A percentile compares a stretch with the other conserved stretches of the same genome.
phyloP scores from a whole-genome alignment of 64 coral and sea anemone genomes.

The Porites australiensis region DNA sequence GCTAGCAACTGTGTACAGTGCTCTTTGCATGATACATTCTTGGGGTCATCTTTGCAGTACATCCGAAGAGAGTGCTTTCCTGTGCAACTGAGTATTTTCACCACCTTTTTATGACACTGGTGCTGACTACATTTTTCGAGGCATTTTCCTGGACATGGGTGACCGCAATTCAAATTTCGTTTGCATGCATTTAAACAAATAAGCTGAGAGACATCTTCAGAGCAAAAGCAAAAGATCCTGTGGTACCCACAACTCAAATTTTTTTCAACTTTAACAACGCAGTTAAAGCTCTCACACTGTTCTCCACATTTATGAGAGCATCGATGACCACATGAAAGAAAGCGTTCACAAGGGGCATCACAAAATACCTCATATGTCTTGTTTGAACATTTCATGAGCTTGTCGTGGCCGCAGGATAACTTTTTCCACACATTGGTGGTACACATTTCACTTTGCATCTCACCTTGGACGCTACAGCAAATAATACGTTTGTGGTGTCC shows the following conservation, averaged over 20 bases:
- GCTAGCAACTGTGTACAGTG: constrained; percentile 12
- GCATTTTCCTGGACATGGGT: constrained; percentile 40
- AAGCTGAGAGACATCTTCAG: constrained; percentile 8
- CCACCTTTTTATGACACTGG: constrained; percentile 6
- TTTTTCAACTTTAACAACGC: constrained; percentile 4
- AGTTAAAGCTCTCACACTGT: neutral
- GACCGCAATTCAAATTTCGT: neutral
- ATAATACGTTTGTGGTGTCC: neutral
- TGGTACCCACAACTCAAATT: constrained; percentile 10
- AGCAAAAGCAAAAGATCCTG: neutral
- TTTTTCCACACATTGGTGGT: neutral
- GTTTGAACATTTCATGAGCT: constrained; percentile 12
- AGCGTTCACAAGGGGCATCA: constrained; percentile 5
- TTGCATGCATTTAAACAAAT: constrained; percentile 3
- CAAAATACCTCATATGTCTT: constrained; percentile 1
- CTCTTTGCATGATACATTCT: constrained; percentile 8
- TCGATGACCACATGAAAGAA: constrained; percentile 44
- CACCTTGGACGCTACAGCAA: neutral
- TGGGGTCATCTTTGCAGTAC: neutral
- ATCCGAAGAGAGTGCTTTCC: constrained; percentile 17
- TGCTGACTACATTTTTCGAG: neutral
- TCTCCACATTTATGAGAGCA: constrained; percentile 17
- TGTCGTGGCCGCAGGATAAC: constrained; percentile 33
- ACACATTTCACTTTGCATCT: neutral
- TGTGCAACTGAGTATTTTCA: neutral